phyloP scores from a whole-genome alignment of 2,113 vertebrate genomes.

The Lasiurus cinereus region DNA sequence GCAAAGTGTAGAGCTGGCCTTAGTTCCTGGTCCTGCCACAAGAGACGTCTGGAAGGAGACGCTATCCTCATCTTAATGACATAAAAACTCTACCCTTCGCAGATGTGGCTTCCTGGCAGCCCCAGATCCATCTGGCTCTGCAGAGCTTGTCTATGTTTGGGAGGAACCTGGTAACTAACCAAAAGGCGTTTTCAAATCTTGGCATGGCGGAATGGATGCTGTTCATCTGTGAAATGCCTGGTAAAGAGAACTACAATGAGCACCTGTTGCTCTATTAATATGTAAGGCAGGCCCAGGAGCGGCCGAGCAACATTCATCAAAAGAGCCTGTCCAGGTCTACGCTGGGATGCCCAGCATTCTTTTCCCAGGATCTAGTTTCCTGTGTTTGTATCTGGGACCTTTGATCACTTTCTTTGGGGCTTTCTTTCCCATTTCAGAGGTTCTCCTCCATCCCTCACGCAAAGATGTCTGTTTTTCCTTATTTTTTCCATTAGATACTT shows the following conservation, averaged over 20 bases:
- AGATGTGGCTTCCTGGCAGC: background rate
- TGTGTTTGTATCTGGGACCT: background rate
- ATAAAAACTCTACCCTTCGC: background rate
- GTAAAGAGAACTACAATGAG: background rate
- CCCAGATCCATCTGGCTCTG: background rate
- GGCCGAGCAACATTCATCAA: background rate
- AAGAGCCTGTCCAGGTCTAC: background rate
- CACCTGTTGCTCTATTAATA: background rate
- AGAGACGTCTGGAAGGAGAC: background rate
- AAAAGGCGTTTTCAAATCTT: conserved; percentile 10
- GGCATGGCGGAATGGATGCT: background rate
- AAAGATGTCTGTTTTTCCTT: background rate
- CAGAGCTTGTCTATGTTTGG: background rate
- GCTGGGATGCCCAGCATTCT: background rate
- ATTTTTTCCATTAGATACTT: background rate
- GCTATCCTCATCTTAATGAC: conserved; percentile 1
- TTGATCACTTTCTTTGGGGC: background rate
- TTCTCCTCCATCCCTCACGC: background rate
- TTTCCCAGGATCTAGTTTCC: background rate
- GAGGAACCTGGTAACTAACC: background rate
- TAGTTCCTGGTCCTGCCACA: background rate
- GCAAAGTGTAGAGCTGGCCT: background rate
- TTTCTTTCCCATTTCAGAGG: background rate
- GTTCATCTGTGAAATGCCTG: background rate
- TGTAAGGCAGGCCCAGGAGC: background rate